Base-by-base conservation (phyloP, 2,113 vertebrate genomes). In the Colaptes auratus region DNA sequence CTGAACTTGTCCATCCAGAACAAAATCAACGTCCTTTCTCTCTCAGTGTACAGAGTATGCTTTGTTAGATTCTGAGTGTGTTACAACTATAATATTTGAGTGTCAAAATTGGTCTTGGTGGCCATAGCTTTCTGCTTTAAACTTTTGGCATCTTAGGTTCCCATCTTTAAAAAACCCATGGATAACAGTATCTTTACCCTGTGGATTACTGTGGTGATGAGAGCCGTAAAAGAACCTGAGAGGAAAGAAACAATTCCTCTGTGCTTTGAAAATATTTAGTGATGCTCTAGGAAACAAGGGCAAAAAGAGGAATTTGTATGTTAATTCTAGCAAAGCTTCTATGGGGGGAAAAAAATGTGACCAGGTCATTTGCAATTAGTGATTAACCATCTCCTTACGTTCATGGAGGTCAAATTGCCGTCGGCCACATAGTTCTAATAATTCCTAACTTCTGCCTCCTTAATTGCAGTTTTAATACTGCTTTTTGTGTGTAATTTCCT, bases 251-350 rank as follows among this genome's bases (percentile, higher is more conserved):
- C 74, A 9, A 72, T 82, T 92, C 50, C 27, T n/a, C 27, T 79
- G 11, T 60, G 80, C 17, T 77, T 67, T 72, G 33, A 39, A 82
- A 53, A 27, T 46, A 8, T 52, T 17, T 48, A 31, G 58, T 39
- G 58, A 44, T 74, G 58, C 76, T 76, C 50, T 93, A 33, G 67
- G 79, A 61, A 75, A 25, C 17, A 58, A 61, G 70, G 23, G 23
- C 73, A 92, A n/a, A 94, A 90, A 64, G 60, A 90, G 12, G 18
- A 75, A 59, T 92, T 71, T 58, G 2, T 60, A 15, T 44, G 4
- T 82, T 92, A 93, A 75, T 86, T 92, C 23, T 39, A 77, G 44
- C 14, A 86, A 71, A 82, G 58, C 36, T 94, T 69, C 80, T 78
- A 7, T 52, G 61, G 10, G 39, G 61, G 50, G 9, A 73, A 81